Evolutionary conservation across 2,113 vertebrate species (phyloP).

Genomic region (Helogale parvula): DNA sequence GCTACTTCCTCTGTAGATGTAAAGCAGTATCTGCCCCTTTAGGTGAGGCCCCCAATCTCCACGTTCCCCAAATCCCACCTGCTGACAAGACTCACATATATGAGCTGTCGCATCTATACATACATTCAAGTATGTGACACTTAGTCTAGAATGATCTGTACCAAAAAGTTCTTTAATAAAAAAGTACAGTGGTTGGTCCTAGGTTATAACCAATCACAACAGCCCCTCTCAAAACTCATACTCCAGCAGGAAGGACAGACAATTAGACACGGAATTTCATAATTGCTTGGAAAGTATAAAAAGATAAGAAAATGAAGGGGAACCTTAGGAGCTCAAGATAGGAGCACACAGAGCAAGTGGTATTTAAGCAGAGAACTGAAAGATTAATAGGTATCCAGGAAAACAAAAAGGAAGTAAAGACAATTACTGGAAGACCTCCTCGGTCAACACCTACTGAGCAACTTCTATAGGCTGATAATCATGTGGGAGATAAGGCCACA

Average conservation of each 20-base stretch:
- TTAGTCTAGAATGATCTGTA: neutral
- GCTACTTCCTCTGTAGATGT: neutral
- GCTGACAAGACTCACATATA: neutral
- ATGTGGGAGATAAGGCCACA: neutral
- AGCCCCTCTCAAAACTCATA: neutral
- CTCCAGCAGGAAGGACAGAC: neutral
- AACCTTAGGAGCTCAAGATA: neutral
- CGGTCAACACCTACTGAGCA: neutral
- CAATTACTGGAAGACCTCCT: neutral
- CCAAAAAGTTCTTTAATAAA: neutral
- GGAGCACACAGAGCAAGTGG: neutral
- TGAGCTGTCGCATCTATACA: neutral
- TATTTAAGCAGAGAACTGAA: conserved; percentile 10
- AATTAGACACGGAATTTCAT: neutral
- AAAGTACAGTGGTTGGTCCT: neutral
- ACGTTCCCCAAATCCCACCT: neutral
- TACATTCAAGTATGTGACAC: neutral
- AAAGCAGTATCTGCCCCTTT: neutral
- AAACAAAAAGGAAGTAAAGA: neutral
- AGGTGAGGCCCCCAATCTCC: neutral
- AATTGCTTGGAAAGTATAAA: neutral
- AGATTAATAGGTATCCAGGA: neutral
- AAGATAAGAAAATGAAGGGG: conserved; percentile 9
- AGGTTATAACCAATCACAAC: neutral
- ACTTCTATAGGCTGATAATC: neutral